These are phyloP conservation scores for Papilio gigon DNA, from an alignment of 2,888 invertebrate species.

Conservation along the genomic window DNA sequence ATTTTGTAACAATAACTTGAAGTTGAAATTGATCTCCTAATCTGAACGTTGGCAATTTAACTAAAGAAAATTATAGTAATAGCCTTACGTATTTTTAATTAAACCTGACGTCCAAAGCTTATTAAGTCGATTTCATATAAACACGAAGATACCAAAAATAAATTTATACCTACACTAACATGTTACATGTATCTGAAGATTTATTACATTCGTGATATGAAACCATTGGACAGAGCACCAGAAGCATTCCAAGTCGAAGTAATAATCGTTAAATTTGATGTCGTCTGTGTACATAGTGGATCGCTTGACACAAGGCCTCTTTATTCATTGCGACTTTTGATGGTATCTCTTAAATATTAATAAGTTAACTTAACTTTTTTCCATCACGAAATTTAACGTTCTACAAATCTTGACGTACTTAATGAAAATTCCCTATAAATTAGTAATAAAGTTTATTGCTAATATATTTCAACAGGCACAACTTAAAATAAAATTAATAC, in stretches of 20 bases:
- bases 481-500: not conserved
- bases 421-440: not conserved
- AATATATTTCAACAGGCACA: not conserved
- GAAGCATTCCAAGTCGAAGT: conserved; percentile 47
- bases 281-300: conserved; percentile 48
- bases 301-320: conserved; percentile 31
- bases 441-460: not conserved
- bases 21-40: no score
- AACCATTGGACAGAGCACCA: conserved; percentile 53
- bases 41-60: no score
- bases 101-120: not conserved
- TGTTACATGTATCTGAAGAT: conserved; percentile 11
- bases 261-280: conserved; percentile 51
- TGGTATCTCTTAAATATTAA: not conserved
- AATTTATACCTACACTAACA: not conserved
- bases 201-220: conserved; percentile 65
- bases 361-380: not conserved
- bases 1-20: no score
- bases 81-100: no score
- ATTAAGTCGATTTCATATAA: not conserved
- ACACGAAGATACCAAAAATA: not conserved
- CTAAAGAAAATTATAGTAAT: not conserved
- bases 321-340: conserved; percentile 41
- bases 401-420: not conserved
- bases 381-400: no score